Conservation (phyloP, 2,888 invertebrate species). For the Ferdinandea cuprea region DNA sequence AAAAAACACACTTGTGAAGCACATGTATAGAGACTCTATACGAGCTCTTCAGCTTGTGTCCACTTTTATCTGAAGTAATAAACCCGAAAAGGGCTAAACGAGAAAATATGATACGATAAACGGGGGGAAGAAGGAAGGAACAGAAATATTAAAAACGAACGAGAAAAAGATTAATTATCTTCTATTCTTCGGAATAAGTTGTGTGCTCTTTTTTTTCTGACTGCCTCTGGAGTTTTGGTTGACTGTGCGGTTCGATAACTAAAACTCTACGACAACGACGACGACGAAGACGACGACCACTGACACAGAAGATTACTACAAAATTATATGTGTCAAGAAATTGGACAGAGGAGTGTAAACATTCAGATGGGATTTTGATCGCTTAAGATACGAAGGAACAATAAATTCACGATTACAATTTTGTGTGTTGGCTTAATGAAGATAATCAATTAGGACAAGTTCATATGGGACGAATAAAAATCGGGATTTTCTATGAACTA, state of each 20-base stretch:
- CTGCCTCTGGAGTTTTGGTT: too few species aligned
- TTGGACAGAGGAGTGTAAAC: slow-evolving; percentile 54
- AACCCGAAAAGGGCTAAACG: slow-evolving; percentile 56
- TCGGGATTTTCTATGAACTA: slow-evolving; percentile 28
- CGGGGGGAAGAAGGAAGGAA: slow-evolving; percentile 30
- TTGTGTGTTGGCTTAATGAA: slow-evolving; percentile 55
- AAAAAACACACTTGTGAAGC: slow-evolving; percentile 44
- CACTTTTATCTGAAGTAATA: slow-evolving; percentile 56
- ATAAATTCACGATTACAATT: slow-evolving; percentile 64
- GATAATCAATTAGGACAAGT: slow-evolving; percentile 64
- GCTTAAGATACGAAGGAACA: slow-evolving; percentile 45
- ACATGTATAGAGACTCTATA: neutral
- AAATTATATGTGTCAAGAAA: slow-evolving; percentile 64
- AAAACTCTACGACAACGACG: too few species aligned
- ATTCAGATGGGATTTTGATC: slow-evolving; percentile 61
- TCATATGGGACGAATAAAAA: slow-evolving; percentile 47
- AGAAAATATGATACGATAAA: slow-evolving; percentile 69
- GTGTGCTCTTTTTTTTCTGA: slow-evolving; percentile 34
- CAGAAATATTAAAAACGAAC: slow-evolving; percentile 30
- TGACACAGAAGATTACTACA: slow-evolving; percentile 59
- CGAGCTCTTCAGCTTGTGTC: slow-evolving; percentile 41
- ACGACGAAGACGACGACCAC: too few species aligned
- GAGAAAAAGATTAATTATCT: slow-evolving; percentile 72
- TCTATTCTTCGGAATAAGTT: slow-evolving; percentile 54
- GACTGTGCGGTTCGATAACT: too few species aligned